Base-by-base conservation (phyloP, 2,888 invertebrate species). In the Metellina segmentata region DNA sequence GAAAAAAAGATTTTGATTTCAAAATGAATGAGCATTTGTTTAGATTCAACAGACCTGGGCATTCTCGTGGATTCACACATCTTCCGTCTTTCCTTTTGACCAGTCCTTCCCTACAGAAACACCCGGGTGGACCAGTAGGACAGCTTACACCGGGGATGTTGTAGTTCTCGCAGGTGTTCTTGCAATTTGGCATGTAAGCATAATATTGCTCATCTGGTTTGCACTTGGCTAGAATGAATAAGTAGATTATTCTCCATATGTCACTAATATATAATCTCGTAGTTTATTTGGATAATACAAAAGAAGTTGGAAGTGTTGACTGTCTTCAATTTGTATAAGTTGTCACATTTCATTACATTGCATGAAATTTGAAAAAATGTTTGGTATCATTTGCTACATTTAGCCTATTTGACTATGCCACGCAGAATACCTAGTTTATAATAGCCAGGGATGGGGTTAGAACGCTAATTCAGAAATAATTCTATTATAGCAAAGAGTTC, bases 101-200 rank as follows among this genome's bases (percentile, higher is more conserved):
- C 11, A 89, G 53, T n/a, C 89, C 89, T n/a, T 83, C 16, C 34
- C 52, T 75, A 71, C 89, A 89, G 49, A 89, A 89, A n/a, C 89
- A 89, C 1, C 89, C 89, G 0, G 89, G 89, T 9, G 13, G 77
- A 6, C 89, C 89, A 7, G 48, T 49, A 16, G 11, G 34, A 20
- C 82, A 82, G 7, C 20, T 0, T 0, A 70, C 49, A n/a, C 20
- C 48, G 0, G 89, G 81, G 16, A 71, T 86, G 71, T 52, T 51
- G 77, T 69, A 83, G 34, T 89, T 77, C 19, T 70, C 52, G 11
- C 89, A 89, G 0, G 89, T 89, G 51, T 89, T 89, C 52, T 83
- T 77, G 71, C 89, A 89, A n/a, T 69, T 69, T 5, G 89, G 89
- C 6, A 53, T 89, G 19, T 70, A 70, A 5, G 51, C 20, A 77